Base-by-base conservation (phyloP, 53 echinoderm and acorn worm species). In the Echinarachnius parma region DNA sequence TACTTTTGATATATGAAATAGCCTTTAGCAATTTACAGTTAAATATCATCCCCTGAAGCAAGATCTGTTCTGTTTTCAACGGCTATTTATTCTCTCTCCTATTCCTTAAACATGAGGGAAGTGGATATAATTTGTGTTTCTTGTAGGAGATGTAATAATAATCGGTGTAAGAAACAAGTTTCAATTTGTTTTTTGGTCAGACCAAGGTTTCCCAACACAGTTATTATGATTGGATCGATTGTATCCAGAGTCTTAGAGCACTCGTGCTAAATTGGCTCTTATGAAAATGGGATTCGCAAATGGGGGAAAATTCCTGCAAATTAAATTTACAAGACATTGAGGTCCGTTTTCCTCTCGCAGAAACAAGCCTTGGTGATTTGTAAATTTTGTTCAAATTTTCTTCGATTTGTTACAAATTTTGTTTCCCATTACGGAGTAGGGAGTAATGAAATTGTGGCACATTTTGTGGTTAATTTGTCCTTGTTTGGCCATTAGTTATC, bases 121-220 rank as follows among this genome's bases (percentile, higher is more conserved):
- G 7, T 39, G 39, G 7, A 9, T 13, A 39, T 39, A 39, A 39
- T 39, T 39, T 7, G 7, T 39, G 39, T 13, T 39, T 39, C 13
- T 39, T 7, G 7, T 7, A 39, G 7, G 39, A 39, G 7, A 39
- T 39, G 39, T 39, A 39, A 39, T 39, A 7, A 39, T 9, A 65
- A 44, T 24, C 39, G 18, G 62, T 35, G 10, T 62, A 14, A 62
- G 36, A 23, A 46, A 65, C 28, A 45, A 28, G 46, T 65, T 18
- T 65, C 65, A 65, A 65, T 37, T 65, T 65, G 65, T 46, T 22
- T 31, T 37, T 45, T 46, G 46, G 65, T 65, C 28, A 45, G 44
- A 29, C 19, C 27, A 44, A 65, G 39, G 39, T 7, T 39, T 39
- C 39, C n/a, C 39, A 39, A 13, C 39, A 39, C 7, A 9, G 39